phyloP scores from a whole-genome alignment of 2,888 invertebrate genomes.

The Melanotus villosus region DNA sequence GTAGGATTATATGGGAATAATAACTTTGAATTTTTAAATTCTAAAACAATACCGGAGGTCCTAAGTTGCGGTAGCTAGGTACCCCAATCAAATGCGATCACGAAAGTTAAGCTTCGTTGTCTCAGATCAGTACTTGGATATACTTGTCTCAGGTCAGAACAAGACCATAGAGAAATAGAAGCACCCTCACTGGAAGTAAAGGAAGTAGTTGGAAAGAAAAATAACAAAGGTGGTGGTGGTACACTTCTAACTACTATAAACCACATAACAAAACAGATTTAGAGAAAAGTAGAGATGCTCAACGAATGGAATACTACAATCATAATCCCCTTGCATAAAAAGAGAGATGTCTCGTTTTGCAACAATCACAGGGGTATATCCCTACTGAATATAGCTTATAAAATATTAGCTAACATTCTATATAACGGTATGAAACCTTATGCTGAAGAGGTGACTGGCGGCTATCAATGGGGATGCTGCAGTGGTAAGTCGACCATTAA shows the following conservation, averaged over 20 bases:
- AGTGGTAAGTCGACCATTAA: background rate
- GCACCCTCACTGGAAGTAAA: background rate
- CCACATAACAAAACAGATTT: background rate
- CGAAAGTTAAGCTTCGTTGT: no score
- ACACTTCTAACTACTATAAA: background rate
- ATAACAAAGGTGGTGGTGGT: background rate
- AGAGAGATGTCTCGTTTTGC: background rate
- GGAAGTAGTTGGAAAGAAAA: background rate
- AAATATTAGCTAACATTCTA: background rate
- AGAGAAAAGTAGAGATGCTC: background rate
- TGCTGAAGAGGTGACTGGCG: background rate
- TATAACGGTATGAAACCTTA: background rate
- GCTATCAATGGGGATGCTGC: background rate
- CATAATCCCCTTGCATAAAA: background rate
- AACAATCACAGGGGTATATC: background rate
- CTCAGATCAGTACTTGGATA: no score
- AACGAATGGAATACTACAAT: slow-evolving; percentile 2
- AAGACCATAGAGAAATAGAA: background rate
- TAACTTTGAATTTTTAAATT: no score
- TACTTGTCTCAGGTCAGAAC: no score
- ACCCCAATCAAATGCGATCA: no score
- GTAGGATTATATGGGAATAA: no score
- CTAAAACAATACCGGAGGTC: no score
- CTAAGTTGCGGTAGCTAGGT: no score
- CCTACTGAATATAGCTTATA: background rate